These are phyloP conservation scores for Hydractinia echinata DNA, from an alignment of 30 jellyfish, hydroid and myxozoan species.

Conservation along the genomic window DNA sequence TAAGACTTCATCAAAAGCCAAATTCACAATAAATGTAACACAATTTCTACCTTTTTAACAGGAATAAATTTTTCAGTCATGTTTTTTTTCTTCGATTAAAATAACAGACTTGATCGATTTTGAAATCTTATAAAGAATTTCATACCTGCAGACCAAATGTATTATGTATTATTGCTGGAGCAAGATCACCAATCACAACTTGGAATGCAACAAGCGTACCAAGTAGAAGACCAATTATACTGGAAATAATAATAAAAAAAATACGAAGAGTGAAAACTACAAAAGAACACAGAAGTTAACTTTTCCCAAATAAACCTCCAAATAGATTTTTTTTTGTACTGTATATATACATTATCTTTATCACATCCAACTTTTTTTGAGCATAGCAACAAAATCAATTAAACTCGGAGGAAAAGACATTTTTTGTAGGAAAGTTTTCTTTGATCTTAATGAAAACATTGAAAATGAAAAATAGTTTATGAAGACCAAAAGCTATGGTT, in stretches of 20 bases:
- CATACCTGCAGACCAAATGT: constrained; percentile 20
- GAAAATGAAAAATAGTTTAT: too few species aligned
- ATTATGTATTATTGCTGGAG: constrained; percentile 82
- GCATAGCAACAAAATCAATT: too few species aligned
- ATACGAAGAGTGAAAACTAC: not conserved
- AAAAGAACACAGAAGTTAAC: not conserved
- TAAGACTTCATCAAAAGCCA: not conserved
- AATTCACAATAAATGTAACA: not conserved
- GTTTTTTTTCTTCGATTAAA: not conserved
- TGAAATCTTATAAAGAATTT: not conserved
- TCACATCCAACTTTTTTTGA: too few species aligned
- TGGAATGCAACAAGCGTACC: constrained; percentile 95
- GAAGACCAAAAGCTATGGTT: too few species aligned
- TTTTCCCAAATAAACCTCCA: too few species aligned
- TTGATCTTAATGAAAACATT: too few species aligned
- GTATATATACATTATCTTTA: too few species aligned
- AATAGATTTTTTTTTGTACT: too few species aligned
- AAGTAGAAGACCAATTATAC: constrained; percentile 78
- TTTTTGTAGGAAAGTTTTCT: too few species aligned
- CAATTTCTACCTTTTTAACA: not conserved
- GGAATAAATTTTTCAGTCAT: not conserved
- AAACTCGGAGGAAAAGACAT: too few species aligned
- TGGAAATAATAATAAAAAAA: constrained; percentile 22
- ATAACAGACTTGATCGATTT: not conserved
- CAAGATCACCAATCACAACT: constrained; percentile 95